A percentile compares a stretch with the other conserved stretches of the same genome.
Evolutionary conservation across 2,113 vertebrate genomes (phyloP).

Genomic region (Gymnogyps californianus): DNA sequence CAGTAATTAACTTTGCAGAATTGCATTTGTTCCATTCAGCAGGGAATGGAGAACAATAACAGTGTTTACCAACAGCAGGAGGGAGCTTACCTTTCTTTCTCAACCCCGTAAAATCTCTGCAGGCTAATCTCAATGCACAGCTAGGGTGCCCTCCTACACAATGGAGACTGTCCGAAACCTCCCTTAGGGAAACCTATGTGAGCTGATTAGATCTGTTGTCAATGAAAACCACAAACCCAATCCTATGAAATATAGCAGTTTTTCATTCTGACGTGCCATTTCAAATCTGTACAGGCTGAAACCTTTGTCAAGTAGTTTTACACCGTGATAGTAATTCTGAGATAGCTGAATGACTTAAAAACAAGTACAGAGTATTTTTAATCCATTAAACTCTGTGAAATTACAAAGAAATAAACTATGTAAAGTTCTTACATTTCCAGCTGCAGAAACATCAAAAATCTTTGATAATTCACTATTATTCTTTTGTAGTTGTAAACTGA

Average conservation of each 20-base stretch:
- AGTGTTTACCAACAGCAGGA: conserved; percentile 66
- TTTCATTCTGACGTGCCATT: background rate
- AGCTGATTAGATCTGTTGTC: conserved; percentile 29
- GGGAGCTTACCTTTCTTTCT: conserved; percentile 68
- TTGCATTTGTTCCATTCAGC: conserved; percentile 52
- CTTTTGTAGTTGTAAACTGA: background rate
- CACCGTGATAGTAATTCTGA: background rate
- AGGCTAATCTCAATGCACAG: conserved; percentile 33
- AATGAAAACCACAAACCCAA: background rate
- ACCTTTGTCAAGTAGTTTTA: background rate
- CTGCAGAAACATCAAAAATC: background rate
- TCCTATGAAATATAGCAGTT: background rate
- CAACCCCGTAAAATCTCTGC: conserved; percentile 28
- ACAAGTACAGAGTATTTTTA: background rate
- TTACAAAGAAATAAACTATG: background rate
- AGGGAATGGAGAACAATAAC: conserved; percentile 50
- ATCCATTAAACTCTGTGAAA: background rate
- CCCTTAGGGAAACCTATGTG: background rate
- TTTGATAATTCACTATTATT: background rate
- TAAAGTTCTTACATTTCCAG: background rate
- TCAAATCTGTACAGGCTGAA: background rate
- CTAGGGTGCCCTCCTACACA: conserved; percentile 39
- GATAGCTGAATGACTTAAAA: background rate
- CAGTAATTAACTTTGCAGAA: conserved; percentile 58
- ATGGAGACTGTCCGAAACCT: conserved; percentile 3